Conservation (phyloP, 2,797 vertebrate species). For the Eulemur rubriventer region DNA sequence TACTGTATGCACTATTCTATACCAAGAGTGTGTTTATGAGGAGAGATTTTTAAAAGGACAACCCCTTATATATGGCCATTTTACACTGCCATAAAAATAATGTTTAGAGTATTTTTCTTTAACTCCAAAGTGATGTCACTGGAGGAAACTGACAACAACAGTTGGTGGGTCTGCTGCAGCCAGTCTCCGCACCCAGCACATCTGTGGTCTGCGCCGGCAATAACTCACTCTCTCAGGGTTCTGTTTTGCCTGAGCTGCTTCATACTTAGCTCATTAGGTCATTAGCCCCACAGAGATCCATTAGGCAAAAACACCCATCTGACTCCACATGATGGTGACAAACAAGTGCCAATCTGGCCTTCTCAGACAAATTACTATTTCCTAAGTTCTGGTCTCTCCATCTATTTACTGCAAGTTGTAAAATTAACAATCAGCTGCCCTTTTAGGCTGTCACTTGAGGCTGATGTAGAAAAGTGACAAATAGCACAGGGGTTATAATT, state of each 20-base stretch:
- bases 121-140: not conserved
- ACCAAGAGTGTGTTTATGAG: not conserved
- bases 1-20: not conserved
- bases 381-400: not conserved
- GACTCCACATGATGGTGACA: not conserved
- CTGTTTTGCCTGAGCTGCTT: not conserved
- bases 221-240: not conserved
- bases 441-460: not conserved
- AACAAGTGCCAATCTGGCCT: not conserved
- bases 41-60: not conserved
- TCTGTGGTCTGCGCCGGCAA: accelerated
- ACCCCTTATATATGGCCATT: not conserved
- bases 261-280: not conserved
- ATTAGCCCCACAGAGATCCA: not conserved
- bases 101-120: not conserved
- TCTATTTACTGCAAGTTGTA: not conserved
- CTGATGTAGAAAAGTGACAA: not conserved
- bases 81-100: not conserved
- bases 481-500: conserved; percentile 15
- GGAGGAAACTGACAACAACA: not conserved
- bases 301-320: not conserved
- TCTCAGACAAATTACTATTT: not conserved
- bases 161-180: too few relatives aligned
- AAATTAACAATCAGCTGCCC: not conserved
- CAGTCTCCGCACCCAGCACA: too few relatives aligned